These are phyloP conservation scores for Microvelia longipes DNA, from an alignment of 1,140 invertebrate genomes.

Conservation along the genomic window DNA sequence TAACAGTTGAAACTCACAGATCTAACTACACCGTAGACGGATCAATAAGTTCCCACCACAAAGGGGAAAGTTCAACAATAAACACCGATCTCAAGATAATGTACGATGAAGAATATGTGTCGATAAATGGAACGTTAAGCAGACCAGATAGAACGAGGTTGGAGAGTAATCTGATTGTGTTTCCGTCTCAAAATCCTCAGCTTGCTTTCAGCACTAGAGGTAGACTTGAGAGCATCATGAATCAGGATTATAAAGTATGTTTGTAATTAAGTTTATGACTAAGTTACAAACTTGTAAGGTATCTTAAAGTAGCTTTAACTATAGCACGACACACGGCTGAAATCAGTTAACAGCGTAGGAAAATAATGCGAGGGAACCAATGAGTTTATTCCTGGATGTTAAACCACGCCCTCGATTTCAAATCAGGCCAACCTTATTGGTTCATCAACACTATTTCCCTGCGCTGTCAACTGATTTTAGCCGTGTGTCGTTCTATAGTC, in stretches of 20 bases:
- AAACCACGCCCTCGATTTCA: too few species aligned
- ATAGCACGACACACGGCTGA: too few species aligned
- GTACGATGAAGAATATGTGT: background rate
- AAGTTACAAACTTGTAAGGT: too few species aligned
- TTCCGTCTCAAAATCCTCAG: background rate
- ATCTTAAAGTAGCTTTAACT: too few species aligned
- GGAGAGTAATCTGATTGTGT: background rate
- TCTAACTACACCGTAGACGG: background rate
- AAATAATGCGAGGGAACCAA: too few species aligned
- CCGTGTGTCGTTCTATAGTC: too few species aligned
- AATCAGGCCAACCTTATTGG: too few species aligned
- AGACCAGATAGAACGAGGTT: background rate
- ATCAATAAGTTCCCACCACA: slow-evolving; percentile 22
- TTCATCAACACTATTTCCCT: too few species aligned
- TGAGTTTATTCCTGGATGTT: too few species aligned
- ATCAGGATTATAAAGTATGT: background rate
- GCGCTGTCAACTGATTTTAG: too few species aligned
- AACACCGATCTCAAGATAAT: background rate
- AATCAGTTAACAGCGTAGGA: too few species aligned
- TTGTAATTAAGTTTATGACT: too few species aligned
- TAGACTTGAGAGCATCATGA: background rate
- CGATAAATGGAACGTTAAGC: background rate
- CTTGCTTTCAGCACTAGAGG: background rate
- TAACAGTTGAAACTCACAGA: background rate
- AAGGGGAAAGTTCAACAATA: background rate